phyloP scores from a whole-genome alignment of 2,113 vertebrate species.

The Nothoprocta perdicaria region DNA sequence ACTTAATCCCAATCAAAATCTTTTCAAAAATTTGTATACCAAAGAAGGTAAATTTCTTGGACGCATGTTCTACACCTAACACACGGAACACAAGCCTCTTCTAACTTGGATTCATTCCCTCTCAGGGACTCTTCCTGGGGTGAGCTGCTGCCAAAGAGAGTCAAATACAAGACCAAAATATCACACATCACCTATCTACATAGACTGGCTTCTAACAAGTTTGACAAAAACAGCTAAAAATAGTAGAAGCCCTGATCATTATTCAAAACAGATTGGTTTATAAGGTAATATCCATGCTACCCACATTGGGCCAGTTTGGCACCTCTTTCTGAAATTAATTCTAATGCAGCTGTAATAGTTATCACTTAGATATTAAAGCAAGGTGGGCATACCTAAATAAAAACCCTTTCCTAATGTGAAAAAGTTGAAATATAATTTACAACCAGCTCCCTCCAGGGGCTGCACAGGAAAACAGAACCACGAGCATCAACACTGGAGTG shows the following conservation, averaged over 20 bases:
- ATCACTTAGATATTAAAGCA: not conserved
- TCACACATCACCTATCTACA: not conserved
- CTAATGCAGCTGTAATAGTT: not conserved
- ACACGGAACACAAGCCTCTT: not conserved
- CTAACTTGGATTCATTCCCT: not conserved
- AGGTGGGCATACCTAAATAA: accelerated
- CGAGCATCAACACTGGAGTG: not conserved
- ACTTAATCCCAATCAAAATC: not conserved
- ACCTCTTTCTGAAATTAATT: not conserved
- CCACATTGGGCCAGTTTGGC: not conserved
- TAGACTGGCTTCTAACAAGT: not conserved
- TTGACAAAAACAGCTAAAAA: not conserved
- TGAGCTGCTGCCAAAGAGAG: not conserved
- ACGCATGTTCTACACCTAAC: not conserved
- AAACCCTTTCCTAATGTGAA: not conserved
- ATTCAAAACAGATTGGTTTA: not conserved
- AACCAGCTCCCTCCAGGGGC: conserved; percentile 32
- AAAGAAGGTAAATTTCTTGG: not conserved
- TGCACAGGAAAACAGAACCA: not conserved
- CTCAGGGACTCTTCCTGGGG: not conserved
- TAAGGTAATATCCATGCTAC: not conserved
- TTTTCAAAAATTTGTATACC: not conserved
- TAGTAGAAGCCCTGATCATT: not conserved
- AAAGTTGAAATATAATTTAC: not conserved
- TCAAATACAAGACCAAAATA: not conserved